Base-by-base conservation (phyloP, 2,888 invertebrate genomes). In the Coremacera marginata region DNA sequence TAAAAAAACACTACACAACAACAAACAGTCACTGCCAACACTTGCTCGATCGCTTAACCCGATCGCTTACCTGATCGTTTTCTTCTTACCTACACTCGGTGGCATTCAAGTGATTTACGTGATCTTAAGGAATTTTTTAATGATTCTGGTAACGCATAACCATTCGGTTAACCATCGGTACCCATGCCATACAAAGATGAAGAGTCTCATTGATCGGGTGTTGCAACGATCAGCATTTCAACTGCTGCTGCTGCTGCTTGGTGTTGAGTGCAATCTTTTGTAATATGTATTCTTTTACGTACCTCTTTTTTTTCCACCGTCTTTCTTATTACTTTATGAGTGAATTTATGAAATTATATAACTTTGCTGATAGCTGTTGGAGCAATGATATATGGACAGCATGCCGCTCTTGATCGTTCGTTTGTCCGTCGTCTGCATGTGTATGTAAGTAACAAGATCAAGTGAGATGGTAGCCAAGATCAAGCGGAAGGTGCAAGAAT, bases 331-430 rank as follows among this genome's bases (percentile, higher is more conserved):
- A n/a, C 68, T 67, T 73, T 51, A 37, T 57, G 57, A 57, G 77
- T 80, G 77, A 77, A 77, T 77, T 75, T 80, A 79, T 80, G 77
- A 78, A 80, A 76, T 77, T 81, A 72, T 75, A 72, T 80, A 79
- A 80, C 78, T 72, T 51, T 62, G 75, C 73, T 79, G 76, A 77
- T 72, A 79, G 77, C 72, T 74, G 65, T 49, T 37, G 37, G 11
- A 19, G 73, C 55, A 57, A 67, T 74, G 74, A 74, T 74, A 67
- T 67, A 74, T 52, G 70, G 78, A 75, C 77, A 78, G 77, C 80
- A 77, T 78, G 80, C 77, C 71, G 75, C 51, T 68, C 44, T 9
- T 27, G 57, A 60, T 60, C 57, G 57, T 14, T 2, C 44, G 14
- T 14, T 7, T 14, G 37, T 37, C 4, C 8, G 37, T 37, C n/a